phyloP scores from a whole-genome alignment of 2,888 invertebrate genomes.

The Corythucha ciliata region DNA sequence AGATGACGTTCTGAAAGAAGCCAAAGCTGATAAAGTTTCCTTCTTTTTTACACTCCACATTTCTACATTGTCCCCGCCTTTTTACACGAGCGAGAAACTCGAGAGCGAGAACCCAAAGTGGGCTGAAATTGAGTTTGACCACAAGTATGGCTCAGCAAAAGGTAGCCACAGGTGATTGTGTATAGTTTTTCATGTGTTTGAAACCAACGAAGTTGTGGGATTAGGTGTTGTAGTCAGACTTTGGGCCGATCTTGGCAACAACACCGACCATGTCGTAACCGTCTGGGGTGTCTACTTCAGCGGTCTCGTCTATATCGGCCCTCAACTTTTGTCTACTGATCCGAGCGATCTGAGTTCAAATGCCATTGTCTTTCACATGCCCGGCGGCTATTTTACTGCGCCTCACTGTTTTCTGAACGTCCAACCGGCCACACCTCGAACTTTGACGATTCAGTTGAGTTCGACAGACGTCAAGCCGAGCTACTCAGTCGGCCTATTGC shows the following conservation, averaged over 20 bases:
- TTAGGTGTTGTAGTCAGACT: constrained; percentile 45
- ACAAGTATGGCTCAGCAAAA: constrained; percentile 36
- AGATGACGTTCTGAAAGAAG: constrained; percentile 41
- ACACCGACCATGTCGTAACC: constrained; percentile 42
- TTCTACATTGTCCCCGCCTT: constrained; percentile 70
- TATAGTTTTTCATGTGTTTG: too few relatives aligned
- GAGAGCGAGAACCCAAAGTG: constrained; percentile 66
- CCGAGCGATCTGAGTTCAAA: constrained; percentile 58
- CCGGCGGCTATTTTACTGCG: constrained; percentile 73
- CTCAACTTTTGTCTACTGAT: constrained; percentile 55
- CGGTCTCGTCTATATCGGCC: constrained; percentile 67
- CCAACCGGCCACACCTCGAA: constrained; percentile 40
- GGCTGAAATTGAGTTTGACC: constrained; percentile 58
- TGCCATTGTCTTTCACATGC: constrained; percentile 76
- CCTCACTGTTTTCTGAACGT: constrained; percentile 41
- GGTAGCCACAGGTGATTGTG: constrained; percentile 33
- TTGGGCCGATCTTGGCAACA: constrained; percentile 41
- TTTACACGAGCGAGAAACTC: constrained; percentile 71
- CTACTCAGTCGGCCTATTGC: constrained; percentile 61
- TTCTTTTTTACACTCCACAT: constrained; percentile 73
- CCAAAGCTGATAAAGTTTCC: constrained; percentile 36
- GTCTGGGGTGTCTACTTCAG: constrained; percentile 80
- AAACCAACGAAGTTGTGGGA: neutral
- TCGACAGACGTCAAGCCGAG: constrained; percentile 59
- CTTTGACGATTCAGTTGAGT: constrained; percentile 46